A percentile compares a stretch with the other conserved stretches of the same genome.
Evolutionary conservation across 64 coral and sea anemone species (phyloP).

Genomic region (Exaiptasia diaphana): DNA sequence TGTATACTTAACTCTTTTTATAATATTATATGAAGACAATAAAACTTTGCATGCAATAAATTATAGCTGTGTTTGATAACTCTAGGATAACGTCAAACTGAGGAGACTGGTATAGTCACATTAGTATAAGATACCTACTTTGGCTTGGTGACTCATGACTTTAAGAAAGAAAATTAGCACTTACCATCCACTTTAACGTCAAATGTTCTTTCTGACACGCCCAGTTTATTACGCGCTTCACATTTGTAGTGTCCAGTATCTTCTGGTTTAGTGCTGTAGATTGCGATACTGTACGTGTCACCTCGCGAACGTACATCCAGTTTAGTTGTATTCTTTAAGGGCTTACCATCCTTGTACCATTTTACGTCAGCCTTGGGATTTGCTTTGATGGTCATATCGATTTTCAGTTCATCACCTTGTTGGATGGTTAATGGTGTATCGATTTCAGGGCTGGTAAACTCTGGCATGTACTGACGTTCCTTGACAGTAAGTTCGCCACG

Average conservation of each 20-base stretch:
- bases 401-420: conserved; percentile 57
- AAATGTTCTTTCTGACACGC: conserved; percentile 42
- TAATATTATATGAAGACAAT: no score
- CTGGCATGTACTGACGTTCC: conserved; percentile 63
- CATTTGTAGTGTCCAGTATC: conserved; percentile 73
- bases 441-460: conserved; percentile 30
- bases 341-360: conserved; percentile 78
- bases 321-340: conserved; percentile 41
- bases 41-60: no score
- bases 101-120: no score
- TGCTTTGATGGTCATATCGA: conserved; percentile 60
- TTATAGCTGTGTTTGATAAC: no score
- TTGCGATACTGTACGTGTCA: conserved; percentile 37
- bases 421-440: conserved; percentile 44
- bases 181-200: conserved; percentile 69
- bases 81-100: no score
- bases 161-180: not conserved
- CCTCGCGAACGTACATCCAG: conserved; percentile 46
- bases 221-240: conserved; percentile 64
- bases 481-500: conserved; percentile 49
- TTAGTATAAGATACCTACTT: no score
- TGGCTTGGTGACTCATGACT: no score
- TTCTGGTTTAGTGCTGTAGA: conserved; percentile 35
- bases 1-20: no score
- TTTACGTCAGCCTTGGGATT: conserved; percentile 77